These are phyloP conservation scores for Rostratula benghalensis DNA, from an alignment of 2,113 vertebrate genomes.

Conservation along the genomic window DNA sequence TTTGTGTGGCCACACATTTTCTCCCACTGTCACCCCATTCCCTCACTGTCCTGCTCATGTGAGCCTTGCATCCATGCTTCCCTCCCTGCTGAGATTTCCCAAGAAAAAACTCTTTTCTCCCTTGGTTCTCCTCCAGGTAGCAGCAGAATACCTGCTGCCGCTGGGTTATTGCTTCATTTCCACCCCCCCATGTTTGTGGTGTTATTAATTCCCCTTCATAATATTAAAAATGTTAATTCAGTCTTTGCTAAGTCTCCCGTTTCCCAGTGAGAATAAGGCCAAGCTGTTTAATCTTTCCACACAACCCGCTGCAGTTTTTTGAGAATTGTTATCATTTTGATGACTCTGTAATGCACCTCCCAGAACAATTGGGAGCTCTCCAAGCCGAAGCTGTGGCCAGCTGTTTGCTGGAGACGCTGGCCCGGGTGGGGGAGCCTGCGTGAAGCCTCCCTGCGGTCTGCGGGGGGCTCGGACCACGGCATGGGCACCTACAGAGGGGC, in stretches of 20 bases:
- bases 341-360: constrained; percentile 56
- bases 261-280: constrained; percentile 44
- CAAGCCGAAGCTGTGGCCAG: constrained; percentile 16
- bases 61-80: neutral
- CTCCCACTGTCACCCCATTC: accelerated
- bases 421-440: neutral
- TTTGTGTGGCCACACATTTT: accelerated
- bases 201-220: constrained; percentile 59
- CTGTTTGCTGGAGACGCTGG: neutral
- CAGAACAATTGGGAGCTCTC: constrained; percentile 59
- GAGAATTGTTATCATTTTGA: constrained; percentile 64
- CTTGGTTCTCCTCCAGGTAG: constrained; percentile 24
- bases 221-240: constrained; percentile 73
- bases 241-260: constrained; percentile 38
- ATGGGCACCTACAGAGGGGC: accelerated
- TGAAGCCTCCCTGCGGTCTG: neutral
- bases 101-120: neutral
- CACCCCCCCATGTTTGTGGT: neutral
- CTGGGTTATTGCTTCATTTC: neutral
- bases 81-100: neutral
- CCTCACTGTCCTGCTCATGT: neutral
- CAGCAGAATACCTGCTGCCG: constrained; percentile 44
- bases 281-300: constrained; percentile 65
- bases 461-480: accelerated
- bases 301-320: constrained; percentile 14